Evolutionary conservation across 2,888 invertebrate species (phyloP), one percentile per base, ranked within the genome.

Genomic region (Actias luna): DNA sequence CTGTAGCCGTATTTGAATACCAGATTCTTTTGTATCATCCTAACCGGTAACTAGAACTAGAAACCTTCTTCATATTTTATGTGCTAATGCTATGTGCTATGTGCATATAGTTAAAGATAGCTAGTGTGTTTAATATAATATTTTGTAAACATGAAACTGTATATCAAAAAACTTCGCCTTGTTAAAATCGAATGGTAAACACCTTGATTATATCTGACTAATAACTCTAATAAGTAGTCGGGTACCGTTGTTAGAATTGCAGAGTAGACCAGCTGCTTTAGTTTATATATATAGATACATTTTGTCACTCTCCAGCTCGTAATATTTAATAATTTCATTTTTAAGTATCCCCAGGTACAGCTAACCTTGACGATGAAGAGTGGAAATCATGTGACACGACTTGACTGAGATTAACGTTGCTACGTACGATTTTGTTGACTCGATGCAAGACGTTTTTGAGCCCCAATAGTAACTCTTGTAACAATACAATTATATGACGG

Each of bases 291-390:
- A n/a, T n/a, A n/a, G n/a, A n/a, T 58, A 25, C 12, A 25, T 36
- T 36, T 25, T 16, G 25, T 59, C 59, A 59, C 59, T 29, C 46
- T 59, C 36, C 59, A 27, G 55, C 29, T 42, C 22, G 22, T 14
- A 55, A 42, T 65, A 59, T 64, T 61, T 65, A 64, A 69, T 68
- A 58, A 64, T 64, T 65, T 61, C 12, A 7, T 55, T 55, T 55
- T 55, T 27, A 55, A 55, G 55, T 55, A 16, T 55, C n/a, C n/a
- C 29, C 55, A 55, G 55, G 55, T 55, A 55, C 33, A 14, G 46
- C 25, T 50, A 12, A 50, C 46, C 46, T 50, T 50, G 22, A 50
- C 10, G 22, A 50, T 50, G 25, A 50, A 50, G 10, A 50, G 12
- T 50, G 22, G 46, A 50, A 50, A 50, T 50, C 46, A 50, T 50